A percentile compares a stretch with the other conserved stretches of the same genome.
Evolutionary conservation across 2,888 invertebrate species (phyloP).

Genomic region (Epistrophella euchroma): DNA sequence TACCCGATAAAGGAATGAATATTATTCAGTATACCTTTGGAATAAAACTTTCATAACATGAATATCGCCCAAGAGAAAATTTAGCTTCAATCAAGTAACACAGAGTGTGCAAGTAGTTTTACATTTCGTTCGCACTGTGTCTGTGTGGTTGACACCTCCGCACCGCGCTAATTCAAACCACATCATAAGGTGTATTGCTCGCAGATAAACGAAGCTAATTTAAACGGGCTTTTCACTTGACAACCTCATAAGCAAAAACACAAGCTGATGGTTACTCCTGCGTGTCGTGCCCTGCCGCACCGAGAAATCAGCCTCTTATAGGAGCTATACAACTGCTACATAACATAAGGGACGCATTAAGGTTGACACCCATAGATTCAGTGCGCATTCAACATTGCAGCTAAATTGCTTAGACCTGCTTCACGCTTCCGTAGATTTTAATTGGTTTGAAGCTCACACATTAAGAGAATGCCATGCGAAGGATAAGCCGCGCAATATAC

Average conservation of each 20-base stretch:
- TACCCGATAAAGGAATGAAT: no score
- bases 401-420: slow-evolving; percentile 76
- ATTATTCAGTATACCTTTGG: no score
- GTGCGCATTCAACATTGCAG: slow-evolving; percentile 72
- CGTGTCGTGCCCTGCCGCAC: neutral
- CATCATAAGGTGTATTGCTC: slow-evolving; percentile 56
- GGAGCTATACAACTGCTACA: neutral
- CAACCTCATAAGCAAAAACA: slow-evolving; percentile 57
- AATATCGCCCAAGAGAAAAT: neutral
- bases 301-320: neutral
- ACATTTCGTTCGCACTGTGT: slow-evolving; percentile 28
- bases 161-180: slow-evolving; percentile 32
- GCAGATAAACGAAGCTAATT: slow-evolving; percentile 72
- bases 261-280: slow-evolving; percentile 13
- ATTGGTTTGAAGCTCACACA: slow-evolving; percentile 77
- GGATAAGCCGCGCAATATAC: slow-evolving; percentile 27
- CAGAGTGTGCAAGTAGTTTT: slow-evolving; percentile 10
- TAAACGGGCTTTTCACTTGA: slow-evolving; percentile 63
- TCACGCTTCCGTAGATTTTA: slow-evolving; percentile 77
- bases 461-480: slow-evolving; percentile 65
- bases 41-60: neutral
- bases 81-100: neutral
- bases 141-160: slow-evolving; percentile 21
- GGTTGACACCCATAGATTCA: slow-evolving; percentile 57
- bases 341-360: slow-evolving; percentile 10